Evolutionary conservation across 2,113 vertebrate species (phyloP).

Genomic region (Turnix velox): DNA sequence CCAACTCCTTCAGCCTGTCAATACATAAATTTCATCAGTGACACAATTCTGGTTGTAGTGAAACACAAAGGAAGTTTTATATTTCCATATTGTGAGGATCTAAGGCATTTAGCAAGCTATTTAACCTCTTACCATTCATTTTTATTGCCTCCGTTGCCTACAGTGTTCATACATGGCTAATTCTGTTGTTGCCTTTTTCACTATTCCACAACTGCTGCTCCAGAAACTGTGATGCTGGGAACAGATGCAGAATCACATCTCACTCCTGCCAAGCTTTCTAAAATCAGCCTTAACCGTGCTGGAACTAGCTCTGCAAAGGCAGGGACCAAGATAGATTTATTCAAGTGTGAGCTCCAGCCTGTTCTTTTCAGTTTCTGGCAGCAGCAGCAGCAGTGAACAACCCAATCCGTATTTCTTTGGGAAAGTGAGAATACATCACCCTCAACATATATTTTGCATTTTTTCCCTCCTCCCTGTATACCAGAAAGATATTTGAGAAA

Average conservation of each 20-base stretch:
- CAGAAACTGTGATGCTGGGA: not conserved
- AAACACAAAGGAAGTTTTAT: not conserved
- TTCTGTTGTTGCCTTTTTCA: accelerated
- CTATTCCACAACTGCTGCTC: accelerated
- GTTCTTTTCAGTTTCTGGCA: not conserved
- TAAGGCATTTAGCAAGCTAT: not conserved
- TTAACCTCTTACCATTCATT: not conserved
- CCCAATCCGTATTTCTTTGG: not conserved
- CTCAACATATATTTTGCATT: not conserved
- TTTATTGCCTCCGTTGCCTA: not conserved
- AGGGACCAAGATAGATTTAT: not conserved
- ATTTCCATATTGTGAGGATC: not conserved
- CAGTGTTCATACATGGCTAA: not conserved
- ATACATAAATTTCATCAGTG: not conserved
- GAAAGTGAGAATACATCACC: not conserved
- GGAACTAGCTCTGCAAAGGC: not conserved
- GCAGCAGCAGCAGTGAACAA: not conserved
- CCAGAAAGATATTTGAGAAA: not conserved
- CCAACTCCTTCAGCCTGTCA: too few species aligned
- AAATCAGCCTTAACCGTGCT: not conserved
- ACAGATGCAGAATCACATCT: not conserved
- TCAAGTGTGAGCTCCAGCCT: not conserved
- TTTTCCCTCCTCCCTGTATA: not conserved
- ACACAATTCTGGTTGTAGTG: not conserved
- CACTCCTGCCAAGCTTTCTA: not conserved